Conservation (phyloP, 2,888 invertebrate species). For the Cistogaster globosa region DNA sequence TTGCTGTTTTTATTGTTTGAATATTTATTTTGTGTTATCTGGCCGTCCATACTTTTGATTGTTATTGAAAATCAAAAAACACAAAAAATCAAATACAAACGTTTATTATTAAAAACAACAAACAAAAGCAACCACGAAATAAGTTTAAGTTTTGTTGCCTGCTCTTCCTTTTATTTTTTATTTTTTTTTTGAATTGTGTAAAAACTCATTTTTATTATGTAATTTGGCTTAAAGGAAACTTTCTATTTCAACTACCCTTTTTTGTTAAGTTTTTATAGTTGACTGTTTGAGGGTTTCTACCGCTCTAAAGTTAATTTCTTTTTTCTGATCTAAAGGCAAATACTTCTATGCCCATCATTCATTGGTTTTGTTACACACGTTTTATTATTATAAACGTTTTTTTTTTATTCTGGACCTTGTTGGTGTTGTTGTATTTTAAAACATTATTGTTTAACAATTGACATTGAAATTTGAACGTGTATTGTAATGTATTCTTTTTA, state of each 20-base stretch:
- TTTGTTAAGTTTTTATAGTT: conserved; percentile 23
- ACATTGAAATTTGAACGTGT: conserved; percentile 61
- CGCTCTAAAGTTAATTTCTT: conserved; percentile 8
- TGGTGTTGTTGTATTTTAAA: conserved; percentile 42
- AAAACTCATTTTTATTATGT: conserved; percentile 62
- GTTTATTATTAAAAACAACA: conserved; percentile 53
- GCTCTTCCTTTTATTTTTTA: not conserved
- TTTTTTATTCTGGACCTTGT: not conserved
- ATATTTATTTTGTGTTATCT: not conserved
- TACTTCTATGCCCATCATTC: conserved; percentile 1
- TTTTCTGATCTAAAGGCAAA: not conserved
- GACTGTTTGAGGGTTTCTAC: conserved; percentile 12
- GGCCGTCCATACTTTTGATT: conserved; percentile 36
- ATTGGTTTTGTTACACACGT: not conserved
- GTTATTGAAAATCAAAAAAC: conserved; percentile 15
- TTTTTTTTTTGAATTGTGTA: not conserved
- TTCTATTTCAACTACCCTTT: conserved; percentile 61
- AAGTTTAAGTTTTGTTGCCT: conserved; percentile 13
- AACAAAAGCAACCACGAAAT: conserved; percentile 24
- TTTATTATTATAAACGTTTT: not conserved
- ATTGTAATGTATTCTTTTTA: not conserved
- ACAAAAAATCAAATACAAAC: conserved; percentile 33
- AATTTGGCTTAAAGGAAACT: conserved; percentile 59
- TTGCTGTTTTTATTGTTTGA: conserved; percentile 15
- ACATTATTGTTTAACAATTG: conserved; percentile 69